Base-by-base conservation (phyloP, 2,113 vertebrate genomes). In the Ceratotherium simum region DNA sequence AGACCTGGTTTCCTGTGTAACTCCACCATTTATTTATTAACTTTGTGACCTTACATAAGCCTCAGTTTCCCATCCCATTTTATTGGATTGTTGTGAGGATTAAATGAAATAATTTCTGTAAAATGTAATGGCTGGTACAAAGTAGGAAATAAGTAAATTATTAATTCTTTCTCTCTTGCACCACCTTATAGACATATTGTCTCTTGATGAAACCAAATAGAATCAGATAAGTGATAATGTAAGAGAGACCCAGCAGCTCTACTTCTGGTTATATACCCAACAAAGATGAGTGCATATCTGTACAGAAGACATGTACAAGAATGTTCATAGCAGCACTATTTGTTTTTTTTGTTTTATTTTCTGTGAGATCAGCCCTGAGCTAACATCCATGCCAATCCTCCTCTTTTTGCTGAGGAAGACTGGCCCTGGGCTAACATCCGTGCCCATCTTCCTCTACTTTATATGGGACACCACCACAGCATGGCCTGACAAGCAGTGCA, bases 121-220 rank as follows among this genome's bases (percentile, higher is more conserved):
- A 97, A 95, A 91, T 6, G n/a, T 84, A 60, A 46, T 81, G 76
- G 39, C 67, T 92, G 25, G 4, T 93, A 48, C 27, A 91, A 56
- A 73, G 33, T 84, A 93, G 60, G 25, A 91, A 92, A 39, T 75
- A 88, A 89, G 62, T 65, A 93, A 46, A 78, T 97, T 60, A 54
- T 31, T 70, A 75, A 46, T 89, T 87, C 36, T 72, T 84, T 88
- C 9, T 67, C 18, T 88, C 80, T 72, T 70, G 31, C 11, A 18
- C 27, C 54, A 70, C 23, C 39, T 18, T 60, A 33, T 5, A 85
- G 42, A 62, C 13, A 3, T 51, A 51, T 23, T 95, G 60, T 87
- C 27, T 89, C 25, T 46, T 95, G 67, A 79, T 80, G 23, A 67
- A 85, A 56, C 25, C 81, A 60, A 23, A 36, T 60, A 80, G 65